A percentile compares a stretch with the other conserved stretches of the same genome.
phyloP scores from a whole-genome alignment of 1,140 invertebrate species.

The Caenorhabditis brenneri region DNA sequence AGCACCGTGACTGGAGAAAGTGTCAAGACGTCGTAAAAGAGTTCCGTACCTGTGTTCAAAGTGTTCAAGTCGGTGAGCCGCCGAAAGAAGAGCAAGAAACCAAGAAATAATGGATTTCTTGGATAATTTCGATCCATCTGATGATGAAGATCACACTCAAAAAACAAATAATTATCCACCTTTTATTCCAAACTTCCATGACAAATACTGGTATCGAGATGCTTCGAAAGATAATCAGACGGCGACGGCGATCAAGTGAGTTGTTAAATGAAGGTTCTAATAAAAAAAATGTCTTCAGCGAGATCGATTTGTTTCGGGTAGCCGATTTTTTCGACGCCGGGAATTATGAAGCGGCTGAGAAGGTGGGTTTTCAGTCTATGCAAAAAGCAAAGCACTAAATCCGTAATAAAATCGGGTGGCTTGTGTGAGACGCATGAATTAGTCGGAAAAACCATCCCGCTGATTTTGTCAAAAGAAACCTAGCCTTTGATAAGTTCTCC shows the following conservation, averaged over 20 bases:
- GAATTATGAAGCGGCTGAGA: not conserved
- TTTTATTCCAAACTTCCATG: not conserved
- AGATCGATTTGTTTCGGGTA: conserved; percentile 18
- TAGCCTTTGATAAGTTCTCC: too few relatives aligned
- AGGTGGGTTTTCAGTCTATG: too few relatives aligned
- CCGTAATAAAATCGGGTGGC: too few relatives aligned
- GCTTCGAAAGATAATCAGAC: conserved; percentile 16
- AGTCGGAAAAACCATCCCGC: too few relatives aligned
- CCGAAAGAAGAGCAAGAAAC: not conserved
- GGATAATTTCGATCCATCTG: conserved; percentile 1
- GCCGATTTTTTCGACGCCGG: not conserved
- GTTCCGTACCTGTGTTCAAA: conserved; percentile 22
- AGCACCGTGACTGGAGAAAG: conserved; percentile 51
- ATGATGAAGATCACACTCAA: not conserved
- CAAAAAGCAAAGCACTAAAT: too few relatives aligned
- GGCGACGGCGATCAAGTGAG: not conserved
- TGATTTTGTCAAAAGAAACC: too few relatives aligned
- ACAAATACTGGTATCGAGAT: conserved; percentile 3
- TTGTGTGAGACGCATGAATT: too few relatives aligned
- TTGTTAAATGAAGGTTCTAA: not conserved
- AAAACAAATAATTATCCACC: not conserved
- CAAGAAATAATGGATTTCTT: conserved; percentile 30
- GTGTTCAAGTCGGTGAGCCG: conserved; percentile 19
- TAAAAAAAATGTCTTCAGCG: not conserved
- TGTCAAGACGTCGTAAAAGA: conserved; percentile 50